Evolutionary conservation across 37 sponge, comb jelly and placozoan species (phyloP).

Genomic region (Cladorhizidae sp.): DNA sequence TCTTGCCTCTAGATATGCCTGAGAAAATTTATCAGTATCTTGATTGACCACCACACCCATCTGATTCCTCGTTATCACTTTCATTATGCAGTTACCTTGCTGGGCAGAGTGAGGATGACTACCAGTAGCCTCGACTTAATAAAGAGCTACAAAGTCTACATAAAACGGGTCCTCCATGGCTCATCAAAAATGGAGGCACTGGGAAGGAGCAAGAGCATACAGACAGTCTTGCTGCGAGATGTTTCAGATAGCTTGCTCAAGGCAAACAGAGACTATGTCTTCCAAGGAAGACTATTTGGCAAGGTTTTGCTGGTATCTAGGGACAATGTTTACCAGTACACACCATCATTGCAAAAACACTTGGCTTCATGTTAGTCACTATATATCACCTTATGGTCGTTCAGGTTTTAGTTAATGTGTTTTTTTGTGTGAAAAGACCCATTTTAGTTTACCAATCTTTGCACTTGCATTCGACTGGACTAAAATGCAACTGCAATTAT

Average conservation of each 20-base stretch:
- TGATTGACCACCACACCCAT: background rate
- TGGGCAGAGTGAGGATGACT: constrained; percentile 13
- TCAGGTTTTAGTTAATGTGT: background rate
- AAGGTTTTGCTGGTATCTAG: background rate
- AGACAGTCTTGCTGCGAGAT: background rate
- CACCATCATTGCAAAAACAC: constrained; percentile 4
- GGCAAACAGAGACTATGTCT: constrained; percentile 10
- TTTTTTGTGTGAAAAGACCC: background rate
- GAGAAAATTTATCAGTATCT: too few relatives aligned
- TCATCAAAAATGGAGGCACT: too few relatives aligned
- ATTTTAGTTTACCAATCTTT: too few relatives aligned
- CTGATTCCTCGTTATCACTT: background rate
- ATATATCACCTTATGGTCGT: background rate
- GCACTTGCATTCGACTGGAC: too few relatives aligned
- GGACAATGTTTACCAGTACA: background rate
- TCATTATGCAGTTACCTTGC: constrained; percentile 17
- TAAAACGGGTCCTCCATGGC: too few relatives aligned
- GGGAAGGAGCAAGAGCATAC: background rate
- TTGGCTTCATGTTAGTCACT: constrained; percentile 9
- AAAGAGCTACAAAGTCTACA: too few relatives aligned
- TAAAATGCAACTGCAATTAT: too few relatives aligned
- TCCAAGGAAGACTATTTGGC: constrained; percentile 22
- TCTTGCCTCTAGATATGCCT: too few relatives aligned
- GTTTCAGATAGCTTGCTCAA: background rate
- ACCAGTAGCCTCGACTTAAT: too few relatives aligned